These are phyloP conservation scores for Meandrusa payeni DNA, from an alignment of 2,888 invertebrate species.

Conservation along the genomic window DNA sequence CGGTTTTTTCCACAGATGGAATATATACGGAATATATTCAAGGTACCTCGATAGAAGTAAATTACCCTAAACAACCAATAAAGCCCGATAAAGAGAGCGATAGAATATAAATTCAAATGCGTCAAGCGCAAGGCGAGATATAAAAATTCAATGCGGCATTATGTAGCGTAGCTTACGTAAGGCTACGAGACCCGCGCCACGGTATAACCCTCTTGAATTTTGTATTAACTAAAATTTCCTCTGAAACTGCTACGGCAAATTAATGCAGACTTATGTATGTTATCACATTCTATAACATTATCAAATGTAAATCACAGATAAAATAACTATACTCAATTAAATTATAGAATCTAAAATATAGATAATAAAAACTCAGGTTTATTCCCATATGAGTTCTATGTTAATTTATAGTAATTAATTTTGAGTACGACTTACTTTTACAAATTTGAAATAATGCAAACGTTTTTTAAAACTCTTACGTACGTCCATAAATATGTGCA, in stretches of 20 bases:
- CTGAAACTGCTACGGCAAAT: too few species aligned
- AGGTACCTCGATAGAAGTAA: constrained; percentile 1
- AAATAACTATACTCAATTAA: not conserved
- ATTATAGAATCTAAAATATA: too few species aligned
- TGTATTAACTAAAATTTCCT: not conserved
- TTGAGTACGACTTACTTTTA: too few species aligned
- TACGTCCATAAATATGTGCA: too few species aligned
- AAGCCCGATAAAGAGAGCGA: constrained; percentile 39
- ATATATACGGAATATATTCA: not conserved
- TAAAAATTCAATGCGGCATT: constrained; percentile 55
- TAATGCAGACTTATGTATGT: not conserved
- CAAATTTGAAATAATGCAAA: too few species aligned
- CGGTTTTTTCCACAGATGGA: not conserved
- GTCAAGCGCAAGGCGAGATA: constrained; percentile 38
- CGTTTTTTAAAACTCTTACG: too few species aligned
- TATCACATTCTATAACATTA: not conserved
- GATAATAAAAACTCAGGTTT: too few species aligned
- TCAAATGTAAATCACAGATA: not conserved
- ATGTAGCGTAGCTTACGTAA: constrained; percentile 48
- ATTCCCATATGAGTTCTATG: too few species aligned
- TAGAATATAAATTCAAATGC: constrained; percentile 47
- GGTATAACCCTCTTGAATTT: constrained; percentile 4
- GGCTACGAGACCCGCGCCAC: constrained; percentile 22
- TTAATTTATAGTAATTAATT: too few species aligned
- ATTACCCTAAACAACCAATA: constrained; percentile 31